These are phyloP conservation scores for Cossypha niveicapilla DNA, from an alignment of 2,797 vertebrate genomes.

Conservation along the genomic window DNA sequence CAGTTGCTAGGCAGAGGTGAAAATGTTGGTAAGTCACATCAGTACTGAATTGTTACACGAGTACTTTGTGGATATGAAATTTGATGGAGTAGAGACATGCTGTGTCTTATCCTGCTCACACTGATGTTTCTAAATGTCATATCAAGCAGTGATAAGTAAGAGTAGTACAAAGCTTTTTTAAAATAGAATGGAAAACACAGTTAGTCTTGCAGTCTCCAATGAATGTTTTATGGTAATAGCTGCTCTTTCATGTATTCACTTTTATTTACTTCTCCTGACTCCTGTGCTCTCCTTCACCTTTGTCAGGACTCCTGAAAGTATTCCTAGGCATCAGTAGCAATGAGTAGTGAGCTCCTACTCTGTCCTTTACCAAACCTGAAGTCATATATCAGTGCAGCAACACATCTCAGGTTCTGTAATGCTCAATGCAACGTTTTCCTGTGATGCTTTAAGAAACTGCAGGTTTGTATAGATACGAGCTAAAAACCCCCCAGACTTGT, in stretches of 20 bases:
- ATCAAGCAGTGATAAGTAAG: neutral
- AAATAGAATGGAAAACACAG: neutral
- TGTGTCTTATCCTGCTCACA: neutral
- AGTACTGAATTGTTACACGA: neutral
- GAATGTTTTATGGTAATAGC: neutral
- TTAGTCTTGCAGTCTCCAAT: neutral
- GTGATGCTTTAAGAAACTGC: neutral
- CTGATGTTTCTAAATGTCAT: neutral
- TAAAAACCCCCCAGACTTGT: neutral
- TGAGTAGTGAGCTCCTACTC: neutral
- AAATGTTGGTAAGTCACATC: neutral
- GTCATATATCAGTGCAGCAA: rapidly evolving
- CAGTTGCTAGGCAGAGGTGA: neutral
- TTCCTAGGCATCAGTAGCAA: neutral
- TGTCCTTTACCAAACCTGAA: neutral
- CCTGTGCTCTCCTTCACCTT: neutral
- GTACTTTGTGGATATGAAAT: neutral
- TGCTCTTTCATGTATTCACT: neutral
- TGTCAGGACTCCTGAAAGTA: neutral
- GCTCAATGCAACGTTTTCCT: neutral
- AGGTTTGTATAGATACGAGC: neutral
- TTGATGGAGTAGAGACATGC: neutral
- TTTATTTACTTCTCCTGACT: neutral
- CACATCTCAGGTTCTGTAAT: neutral
- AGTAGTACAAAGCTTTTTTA: neutral